phyloP scores from a whole-genome alignment of 2,888 invertebrate species.

The Cerastoderma edule region DNA sequence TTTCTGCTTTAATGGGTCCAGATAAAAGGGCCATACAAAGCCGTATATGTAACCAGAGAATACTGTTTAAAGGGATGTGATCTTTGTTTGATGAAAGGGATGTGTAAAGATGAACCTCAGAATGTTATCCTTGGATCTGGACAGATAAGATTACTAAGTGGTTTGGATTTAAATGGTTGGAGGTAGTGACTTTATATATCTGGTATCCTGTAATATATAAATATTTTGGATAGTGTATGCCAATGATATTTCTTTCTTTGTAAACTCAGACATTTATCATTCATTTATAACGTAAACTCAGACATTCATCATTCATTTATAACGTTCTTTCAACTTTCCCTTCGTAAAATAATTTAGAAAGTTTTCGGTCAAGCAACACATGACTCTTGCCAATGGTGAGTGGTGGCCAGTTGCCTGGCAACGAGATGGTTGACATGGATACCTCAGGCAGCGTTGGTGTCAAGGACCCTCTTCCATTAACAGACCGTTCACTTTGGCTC shows the following conservation, averaged over 20 bases:
- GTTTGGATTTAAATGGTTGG: no score
- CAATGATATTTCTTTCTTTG: no score
- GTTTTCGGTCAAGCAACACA: no score
- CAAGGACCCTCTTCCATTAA: constrained; percentile 62
- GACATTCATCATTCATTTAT: no score
- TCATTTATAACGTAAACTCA: no score
- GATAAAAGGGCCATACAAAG: neutral
- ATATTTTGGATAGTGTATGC: no score
- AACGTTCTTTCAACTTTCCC: no score
- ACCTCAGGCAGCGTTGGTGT: constrained; percentile 61
- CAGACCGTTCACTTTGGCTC: constrained; percentile 68
- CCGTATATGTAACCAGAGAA: neutral
- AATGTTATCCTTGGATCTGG: neutral
- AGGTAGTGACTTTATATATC: neutral
- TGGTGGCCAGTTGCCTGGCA: constrained; percentile 55
- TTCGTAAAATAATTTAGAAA: no score
- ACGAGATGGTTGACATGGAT: constrained; percentile 60
- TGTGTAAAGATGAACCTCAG: neutral
- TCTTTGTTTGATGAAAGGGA: neutral
- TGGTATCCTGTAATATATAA: no score
- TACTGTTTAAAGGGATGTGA: constrained; percentile 1
- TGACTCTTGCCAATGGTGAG: constrained; percentile 56
- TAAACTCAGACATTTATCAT: no score
- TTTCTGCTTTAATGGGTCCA: neutral
- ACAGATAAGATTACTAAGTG: neutral